Evolutionary conservation across 2,888 invertebrate genomes (phyloP), one percentile per base, ranked within the genome.

Genomic region (Trissolcus japonicus): DNA sequence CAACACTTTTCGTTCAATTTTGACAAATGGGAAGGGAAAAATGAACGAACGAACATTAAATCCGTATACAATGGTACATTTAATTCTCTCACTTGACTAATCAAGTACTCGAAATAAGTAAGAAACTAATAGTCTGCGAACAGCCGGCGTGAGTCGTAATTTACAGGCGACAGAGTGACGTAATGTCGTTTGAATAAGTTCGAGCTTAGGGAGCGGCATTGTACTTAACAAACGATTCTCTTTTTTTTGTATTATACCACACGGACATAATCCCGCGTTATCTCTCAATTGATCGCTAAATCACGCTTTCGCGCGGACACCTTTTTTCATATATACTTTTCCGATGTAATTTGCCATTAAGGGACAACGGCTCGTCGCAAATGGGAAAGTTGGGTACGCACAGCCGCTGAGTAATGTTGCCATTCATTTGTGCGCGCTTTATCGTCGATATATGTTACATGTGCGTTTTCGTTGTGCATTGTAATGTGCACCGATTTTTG

Each of bases 261-360:
- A 17, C 40, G 59, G 65, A 60, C 60, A 60, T 72, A 65, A 54
- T 72, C 60, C 50, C 25, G 56, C 43, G 55, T 66, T 73, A 73
- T 73, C 66, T 67, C 66, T 74, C 56, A 67, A 61, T 74, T 57
- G 57, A 68, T 68, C 74, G 66, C 57, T 75, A 40, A 75, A 68
- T 74, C 74, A 67, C 61, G 50, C 66, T 59, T 66, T 74, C 61
- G 62, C 68, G 74, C 68, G 74, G 68, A 75, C 67, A 68, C 68
- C 68, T 74, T 74, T 75, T 68, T 68, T 63, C 68, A 69, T 69
- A 69, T 61, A 35, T 35, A 35, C 35, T 68, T 75, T 75, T 68
- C 69, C 69, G 69, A 69, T 41, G 69, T 69, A 76, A 69, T 69
- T 69, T 69, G 65, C 76, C 68, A 69, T 75, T 75, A 75, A 68